Evolutionary conservation across 2,888 invertebrate species (phyloP).

Genomic region (Allophyes oxyacanthae): DNA sequence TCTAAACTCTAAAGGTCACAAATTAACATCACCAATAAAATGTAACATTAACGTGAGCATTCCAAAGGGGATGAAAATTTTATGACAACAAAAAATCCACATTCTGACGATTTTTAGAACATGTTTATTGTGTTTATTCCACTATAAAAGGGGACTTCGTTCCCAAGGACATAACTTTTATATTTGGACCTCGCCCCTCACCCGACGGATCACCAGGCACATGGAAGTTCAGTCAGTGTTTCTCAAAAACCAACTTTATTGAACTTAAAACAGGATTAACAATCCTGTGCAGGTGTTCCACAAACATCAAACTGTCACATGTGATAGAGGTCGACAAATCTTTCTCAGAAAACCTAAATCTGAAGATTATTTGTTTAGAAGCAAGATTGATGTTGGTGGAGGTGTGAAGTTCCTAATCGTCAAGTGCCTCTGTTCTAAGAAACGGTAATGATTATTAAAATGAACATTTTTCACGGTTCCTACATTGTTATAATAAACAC

Average conservation of each 20-base stretch:
- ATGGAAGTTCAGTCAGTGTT: no score
- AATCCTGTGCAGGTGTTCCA: conserved; percentile 24
- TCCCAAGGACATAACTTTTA: conserved; percentile 82
- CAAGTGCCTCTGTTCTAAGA: conserved; percentile 60
- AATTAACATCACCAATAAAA: conserved; percentile 58
- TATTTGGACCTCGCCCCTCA: conserved; percentile 68
- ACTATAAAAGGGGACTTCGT: conserved; percentile 68
- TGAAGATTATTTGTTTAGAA: conserved; percentile 70
- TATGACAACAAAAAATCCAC: conserved; percentile 68
- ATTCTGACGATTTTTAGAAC: conserved; percentile 69
- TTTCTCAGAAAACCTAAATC: conserved; percentile 71
- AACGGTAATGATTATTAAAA: conserved; percentile 57
- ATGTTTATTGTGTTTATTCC: conserved; percentile 71
- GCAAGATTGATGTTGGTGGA: conserved; percentile 76
- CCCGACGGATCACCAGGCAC: conserved; percentile 74
- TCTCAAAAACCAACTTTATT: conserved; percentile 34
- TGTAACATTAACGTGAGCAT: conserved; percentile 36
- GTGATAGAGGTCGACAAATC: conserved; percentile 60
- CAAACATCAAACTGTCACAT: conserved; percentile 61
- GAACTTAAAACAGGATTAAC: conserved; percentile 17
- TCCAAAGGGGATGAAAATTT: conserved; percentile 60
- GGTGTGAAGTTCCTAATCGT: conserved; percentile 74
- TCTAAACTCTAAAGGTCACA: conserved; percentile 48
- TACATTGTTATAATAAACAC: conserved; percentile 43
- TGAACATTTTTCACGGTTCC: conserved; percentile 45